Percentiles rank a stretch among this genome's conserved stretches.
Evolutionary conservation across 2,113 vertebrate species (phyloP).

Genomic region (Trematomus loennbergii): DNA sequence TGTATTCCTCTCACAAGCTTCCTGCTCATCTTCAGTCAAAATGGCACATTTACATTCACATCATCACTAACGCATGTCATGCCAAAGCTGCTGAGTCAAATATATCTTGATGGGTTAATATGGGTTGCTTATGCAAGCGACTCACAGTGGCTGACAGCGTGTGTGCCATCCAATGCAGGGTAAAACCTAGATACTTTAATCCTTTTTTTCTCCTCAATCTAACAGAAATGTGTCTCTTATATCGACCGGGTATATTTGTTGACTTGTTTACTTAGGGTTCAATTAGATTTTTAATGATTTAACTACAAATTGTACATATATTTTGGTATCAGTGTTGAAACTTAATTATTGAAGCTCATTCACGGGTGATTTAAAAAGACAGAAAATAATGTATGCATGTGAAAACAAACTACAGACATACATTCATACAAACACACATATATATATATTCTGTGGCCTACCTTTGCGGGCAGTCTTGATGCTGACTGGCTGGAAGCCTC

Average conservation of each 20-base stretch:
- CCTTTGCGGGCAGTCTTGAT: slow-evolving; percentile 90
- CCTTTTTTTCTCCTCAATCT: neutral
- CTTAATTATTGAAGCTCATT: neutral
- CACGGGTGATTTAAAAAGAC: neutral
- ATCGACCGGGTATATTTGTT: neutral
- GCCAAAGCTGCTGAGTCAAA: slow-evolving; percentile 21
- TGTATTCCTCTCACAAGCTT: slow-evolving; percentile 13
- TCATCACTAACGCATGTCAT: slow-evolving; percentile 13
- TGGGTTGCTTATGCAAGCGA: slow-evolving; percentile 14
- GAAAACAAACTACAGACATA: neutral
- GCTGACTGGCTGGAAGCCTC: slow-evolving; percentile 95
- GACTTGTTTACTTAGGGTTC: neutral
- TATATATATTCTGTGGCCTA: slow-evolving; percentile 6
- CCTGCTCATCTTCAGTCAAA: slow-evolving; percentile 32
- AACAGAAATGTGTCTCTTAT: neutral
- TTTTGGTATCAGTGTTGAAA: neutral
- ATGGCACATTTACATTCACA: slow-evolving; percentile 55
- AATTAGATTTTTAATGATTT: neutral
- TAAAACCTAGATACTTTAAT: neutral
- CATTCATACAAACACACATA: neutral
- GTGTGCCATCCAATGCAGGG: neutral
- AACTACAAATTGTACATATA: neutral
- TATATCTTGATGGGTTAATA: slow-evolving; percentile 23
- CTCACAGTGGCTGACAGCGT: slow-evolving; percentile 1
- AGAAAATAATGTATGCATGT: neutral